Percentiles rank a stretch among this genome's conserved stretches.
These are phyloP conservation scores for Albula glossodonta DNA, from an alignment of 2,113 vertebrate species.

Conservation along the genomic window DNA sequence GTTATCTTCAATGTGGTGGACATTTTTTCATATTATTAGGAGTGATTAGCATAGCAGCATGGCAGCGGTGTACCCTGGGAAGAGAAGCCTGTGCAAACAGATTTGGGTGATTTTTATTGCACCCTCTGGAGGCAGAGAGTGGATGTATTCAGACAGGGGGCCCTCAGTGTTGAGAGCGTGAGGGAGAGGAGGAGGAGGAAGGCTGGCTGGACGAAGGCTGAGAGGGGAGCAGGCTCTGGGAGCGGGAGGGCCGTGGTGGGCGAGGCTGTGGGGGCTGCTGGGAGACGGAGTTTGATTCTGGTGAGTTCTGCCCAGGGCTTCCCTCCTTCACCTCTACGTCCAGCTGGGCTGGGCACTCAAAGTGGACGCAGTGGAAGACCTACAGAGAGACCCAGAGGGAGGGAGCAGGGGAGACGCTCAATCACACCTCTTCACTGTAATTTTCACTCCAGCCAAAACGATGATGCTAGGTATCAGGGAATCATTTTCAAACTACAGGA, in stretches of 20 bases:
- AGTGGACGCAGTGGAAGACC: conserved; percentile 99
- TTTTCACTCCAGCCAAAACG: no score
- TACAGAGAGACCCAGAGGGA: conserved; percentile 44
- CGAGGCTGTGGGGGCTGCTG: conserved; percentile 38
- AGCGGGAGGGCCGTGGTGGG: conserved; percentile 55
- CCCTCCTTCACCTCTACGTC: conserved; percentile 75
- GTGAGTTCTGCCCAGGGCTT: conserved; percentile 66
- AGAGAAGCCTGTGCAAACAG: not conserved
- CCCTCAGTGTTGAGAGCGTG: conserved; percentile 21
- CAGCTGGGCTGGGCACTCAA: conserved; percentile 90
- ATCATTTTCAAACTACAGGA: no score
- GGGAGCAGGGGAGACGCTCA: not conserved
- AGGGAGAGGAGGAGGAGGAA: conserved; percentile 44
- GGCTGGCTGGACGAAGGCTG: conserved; percentile 27
- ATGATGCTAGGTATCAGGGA: no score
- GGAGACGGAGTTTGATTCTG: conserved; percentile 37
- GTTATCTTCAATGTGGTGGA: not conserved
- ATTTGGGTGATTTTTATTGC: not conserved
- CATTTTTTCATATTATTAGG: not conserved
- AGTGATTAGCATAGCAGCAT: conserved; percentile 28
- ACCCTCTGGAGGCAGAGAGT: not conserved
- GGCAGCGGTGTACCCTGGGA: not conserved
- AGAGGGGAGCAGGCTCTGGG: conserved; percentile 58
- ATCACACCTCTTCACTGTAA: no score
- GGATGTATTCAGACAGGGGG: not conserved